Conservation (phyloP, 2,113 vertebrate genomes). For the Ammospiza nelsoni region DNA sequence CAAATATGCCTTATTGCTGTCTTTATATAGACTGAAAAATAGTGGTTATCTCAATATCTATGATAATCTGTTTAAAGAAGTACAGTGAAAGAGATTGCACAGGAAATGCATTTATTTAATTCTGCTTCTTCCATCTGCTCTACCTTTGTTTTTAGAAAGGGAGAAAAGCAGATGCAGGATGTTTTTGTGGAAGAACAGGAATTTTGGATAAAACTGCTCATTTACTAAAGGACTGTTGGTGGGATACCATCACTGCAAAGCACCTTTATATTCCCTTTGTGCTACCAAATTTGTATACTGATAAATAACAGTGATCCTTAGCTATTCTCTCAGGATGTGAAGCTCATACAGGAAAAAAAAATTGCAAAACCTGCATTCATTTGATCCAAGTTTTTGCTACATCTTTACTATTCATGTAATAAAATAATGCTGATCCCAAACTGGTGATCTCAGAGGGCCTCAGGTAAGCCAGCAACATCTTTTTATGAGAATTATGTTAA, state of each 20-base stretch:
- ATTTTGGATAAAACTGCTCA: not conserved
- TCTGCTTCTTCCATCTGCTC: not conserved
- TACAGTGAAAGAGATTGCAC: not conserved
- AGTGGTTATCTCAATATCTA: not conserved
- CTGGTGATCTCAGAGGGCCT: constrained; percentile 28
- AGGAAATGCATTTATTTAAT: not conserved
- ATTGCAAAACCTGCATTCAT: not conserved
- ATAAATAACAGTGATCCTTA: constrained; percentile 9
- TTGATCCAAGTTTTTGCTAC: not conserved
- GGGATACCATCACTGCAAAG: not conserved
- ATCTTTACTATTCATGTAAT: not conserved
- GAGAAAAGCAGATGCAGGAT: not conserved
- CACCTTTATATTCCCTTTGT: not conserved
- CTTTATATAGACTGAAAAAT: not conserved
- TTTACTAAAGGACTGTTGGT: not conserved
- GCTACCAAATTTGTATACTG: not conserved
- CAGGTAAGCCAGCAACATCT: constrained; percentile 64
- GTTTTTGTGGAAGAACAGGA: not conserved
- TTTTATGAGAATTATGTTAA: constrained; percentile 54
- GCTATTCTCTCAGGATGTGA: not conserved
- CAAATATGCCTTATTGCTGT: not conserved
- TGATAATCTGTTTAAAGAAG: not conserved
- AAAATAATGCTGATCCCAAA: constrained; percentile 3
- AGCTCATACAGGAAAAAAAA: not conserved
- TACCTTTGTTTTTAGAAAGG: not conserved